A percentile compares a stretch with the other conserved stretches of the same genome.
Evolutionary conservation across 92 coral and sea anemone genomes (phyloP).

Genomic region (Palythoa heliodiscus): DNA sequence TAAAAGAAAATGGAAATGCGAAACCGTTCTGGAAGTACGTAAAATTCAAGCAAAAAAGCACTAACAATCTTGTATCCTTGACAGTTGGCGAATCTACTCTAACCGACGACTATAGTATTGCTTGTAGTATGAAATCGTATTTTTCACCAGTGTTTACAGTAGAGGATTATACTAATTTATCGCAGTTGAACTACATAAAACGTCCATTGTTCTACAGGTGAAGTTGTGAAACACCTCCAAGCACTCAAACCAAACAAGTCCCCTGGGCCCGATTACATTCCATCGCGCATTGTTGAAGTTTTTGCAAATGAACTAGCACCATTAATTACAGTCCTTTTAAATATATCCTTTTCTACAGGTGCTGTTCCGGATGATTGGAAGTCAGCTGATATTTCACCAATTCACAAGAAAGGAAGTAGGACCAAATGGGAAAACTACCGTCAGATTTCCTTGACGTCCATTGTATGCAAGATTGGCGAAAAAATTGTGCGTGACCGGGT

Average conservation of each 20-base stretch:
- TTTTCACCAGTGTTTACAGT: conserved; percentile 55
- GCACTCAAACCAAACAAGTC: conserved; percentile 53
- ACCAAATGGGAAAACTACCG: conserved; percentile 48
- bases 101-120: conserved; percentile 53
- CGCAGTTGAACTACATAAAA: conserved; percentile 40
- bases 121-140: conserved; percentile 52
- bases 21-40: conserved; percentile 40
- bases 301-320: conserved; percentile 20
- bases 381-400: conserved; percentile 55
- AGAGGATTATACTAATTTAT: conserved; percentile 50
- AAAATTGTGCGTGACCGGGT: conserved; percentile 36
- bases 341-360: conserved; percentile 51
- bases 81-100: conserved; percentile 39
- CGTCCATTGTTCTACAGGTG: conserved; percentile 49
- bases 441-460: conserved; percentile 41
- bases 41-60: conserved; percentile 51
- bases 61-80: conserved; percentile 49
- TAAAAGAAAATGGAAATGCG: conserved; percentile 24
- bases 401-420: conserved; percentile 46
- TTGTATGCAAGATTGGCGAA: conserved; percentile 33
- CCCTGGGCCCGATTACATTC: conserved; percentile 61
- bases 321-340: conserved; percentile 40
- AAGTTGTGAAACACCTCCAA: conserved; percentile 54
- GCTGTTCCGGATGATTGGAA: conserved; percentile 49
- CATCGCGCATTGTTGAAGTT: conserved; percentile 22